phyloP scores from a whole-genome alignment of 1,140 invertebrate genomes.

The Conus betulinus region DNA sequence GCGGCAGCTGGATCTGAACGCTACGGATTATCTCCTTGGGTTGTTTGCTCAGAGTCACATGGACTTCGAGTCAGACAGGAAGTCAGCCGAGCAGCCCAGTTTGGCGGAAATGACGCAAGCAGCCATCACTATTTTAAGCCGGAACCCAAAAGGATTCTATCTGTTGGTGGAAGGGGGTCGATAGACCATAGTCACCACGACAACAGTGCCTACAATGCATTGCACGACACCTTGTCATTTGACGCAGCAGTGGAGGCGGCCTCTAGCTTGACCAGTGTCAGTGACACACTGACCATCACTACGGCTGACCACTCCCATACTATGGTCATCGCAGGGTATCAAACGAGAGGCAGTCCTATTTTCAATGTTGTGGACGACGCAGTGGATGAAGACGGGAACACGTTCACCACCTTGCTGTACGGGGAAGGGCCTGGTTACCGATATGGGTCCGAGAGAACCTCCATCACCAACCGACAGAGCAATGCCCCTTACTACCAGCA shows the following conservation, averaged over 20 bases:
- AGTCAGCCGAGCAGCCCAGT: too few relatives aligned
- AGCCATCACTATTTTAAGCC: too few relatives aligned
- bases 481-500: too few relatives aligned
- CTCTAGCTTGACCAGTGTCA: constrained; percentile 77
- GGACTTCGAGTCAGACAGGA: too few relatives aligned
- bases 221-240: constrained; percentile 87
- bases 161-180: constrained; percentile 86
- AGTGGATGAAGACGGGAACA: too few relatives aligned
- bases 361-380: background rate
- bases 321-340: constrained; percentile 51
- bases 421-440: too few relatives aligned
- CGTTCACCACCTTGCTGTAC: too few relatives aligned
- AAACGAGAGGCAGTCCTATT: background rate
- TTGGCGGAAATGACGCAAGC: too few relatives aligned
- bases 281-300: constrained; percentile 89
- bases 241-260: constrained; percentile 83
- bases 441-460: too few relatives aligned
- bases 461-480: too few relatives aligned
- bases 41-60: background rate
- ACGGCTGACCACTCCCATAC: constrained; percentile 88
- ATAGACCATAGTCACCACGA: constrained; percentile 93
- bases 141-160: too few relatives aligned
- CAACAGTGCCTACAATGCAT: constrained; percentile 85
- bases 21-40: background rate
- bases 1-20: background rate